A percentile compares a stretch with the other conserved stretches of the same genome.
Evolutionary conservation across 2,113 vertebrate species (phyloP).

Genomic region (Microcebus tavaratra): DNA sequence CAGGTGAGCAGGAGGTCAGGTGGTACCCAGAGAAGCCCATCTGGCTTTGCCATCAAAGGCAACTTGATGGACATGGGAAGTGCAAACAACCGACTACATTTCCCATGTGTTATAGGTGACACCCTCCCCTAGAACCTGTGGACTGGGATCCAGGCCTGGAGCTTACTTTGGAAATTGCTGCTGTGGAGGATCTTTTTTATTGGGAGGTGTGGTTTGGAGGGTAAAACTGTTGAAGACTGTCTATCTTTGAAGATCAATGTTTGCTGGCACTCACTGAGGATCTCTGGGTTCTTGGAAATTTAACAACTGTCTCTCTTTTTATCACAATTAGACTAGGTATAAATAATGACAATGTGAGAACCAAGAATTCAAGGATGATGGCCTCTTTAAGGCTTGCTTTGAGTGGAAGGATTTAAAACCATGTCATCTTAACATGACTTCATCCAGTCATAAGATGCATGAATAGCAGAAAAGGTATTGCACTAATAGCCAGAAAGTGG

Average conservation of each 20-base stretch:
- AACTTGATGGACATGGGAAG: not conserved
- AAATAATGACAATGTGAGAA: not conserved
- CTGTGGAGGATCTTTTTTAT: slow-evolving; percentile 54
- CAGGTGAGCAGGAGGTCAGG: slow-evolving; percentile 21
- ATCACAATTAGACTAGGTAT: not conserved
- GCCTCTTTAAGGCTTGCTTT: not conserved
- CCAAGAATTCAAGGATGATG: slow-evolving; percentile 16
- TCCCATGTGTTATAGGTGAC: not conserved
- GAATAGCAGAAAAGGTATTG: not conserved
- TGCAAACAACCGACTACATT: not conserved
- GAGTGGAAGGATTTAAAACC: slow-evolving; percentile 48
- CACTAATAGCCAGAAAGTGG: not conserved
- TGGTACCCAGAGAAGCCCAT: not conserved
- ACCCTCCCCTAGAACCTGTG: not conserved
- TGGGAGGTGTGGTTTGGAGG: slow-evolving; percentile 65
- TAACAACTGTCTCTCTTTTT: slow-evolving; percentile 19
- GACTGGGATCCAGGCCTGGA: slow-evolving; percentile 18
- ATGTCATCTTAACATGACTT: slow-evolving; percentile 6
- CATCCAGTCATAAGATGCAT: too few relatives aligned
- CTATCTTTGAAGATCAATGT: slow-evolving; percentile 55
- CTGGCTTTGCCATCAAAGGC: slow-evolving; percentile 55
- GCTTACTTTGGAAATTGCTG: slow-evolving; percentile 52
- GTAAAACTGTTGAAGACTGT: not conserved
- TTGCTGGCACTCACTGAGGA: not conserved
- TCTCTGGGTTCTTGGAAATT: slow-evolving; percentile 36